These are phyloP conservation scores for Cryptocephalus moraei DNA, from an alignment of 2,888 invertebrate species.

Conservation along the genomic window DNA sequence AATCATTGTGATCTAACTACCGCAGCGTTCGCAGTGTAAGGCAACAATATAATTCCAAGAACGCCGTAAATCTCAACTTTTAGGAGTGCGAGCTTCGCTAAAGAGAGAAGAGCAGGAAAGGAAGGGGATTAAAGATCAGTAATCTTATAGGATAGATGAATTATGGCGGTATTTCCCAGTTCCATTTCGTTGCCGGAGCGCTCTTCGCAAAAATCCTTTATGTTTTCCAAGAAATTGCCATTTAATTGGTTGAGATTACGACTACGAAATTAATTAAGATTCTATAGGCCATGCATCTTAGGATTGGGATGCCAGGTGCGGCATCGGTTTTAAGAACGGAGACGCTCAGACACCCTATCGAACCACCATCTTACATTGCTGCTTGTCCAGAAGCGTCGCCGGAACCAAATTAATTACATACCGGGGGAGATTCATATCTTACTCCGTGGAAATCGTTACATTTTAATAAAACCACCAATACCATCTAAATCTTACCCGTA, in stretches of 20 bases:
- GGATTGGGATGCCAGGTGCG: constrained; percentile 33
- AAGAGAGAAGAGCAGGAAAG: constrained; percentile 43
- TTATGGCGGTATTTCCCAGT: constrained; percentile 48
- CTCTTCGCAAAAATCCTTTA: constrained; percentile 39
- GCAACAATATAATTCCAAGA: constrained; percentile 55
- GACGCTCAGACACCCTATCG: constrained; percentile 8
- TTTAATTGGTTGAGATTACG: constrained; percentile 40
- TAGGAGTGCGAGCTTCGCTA: constrained; percentile 42
- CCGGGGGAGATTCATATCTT: constrained; percentile 31
- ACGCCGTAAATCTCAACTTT: constrained; percentile 63
- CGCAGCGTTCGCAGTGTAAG: background rate
- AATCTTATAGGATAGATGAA: constrained; percentile 61
- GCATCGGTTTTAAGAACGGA: constrained; percentile 11
- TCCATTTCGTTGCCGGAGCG: constrained; percentile 29
- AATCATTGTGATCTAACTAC: constrained; percentile 42
- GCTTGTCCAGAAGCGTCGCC: constrained; percentile 8
- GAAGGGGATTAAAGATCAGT: constrained; percentile 68
- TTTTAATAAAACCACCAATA: no score
- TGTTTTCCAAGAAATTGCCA: constrained; percentile 39
- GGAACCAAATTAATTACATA: constrained; percentile 3
- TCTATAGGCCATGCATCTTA: constrained; percentile 39
- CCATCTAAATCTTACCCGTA: no score
- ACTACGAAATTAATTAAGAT: constrained; percentile 41
- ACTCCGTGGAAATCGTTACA: constrained; percentile 13
- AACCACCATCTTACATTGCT: background rate